A percentile compares a stretch with the other conserved stretches of the same genome.
Conservation (phyloP, 2,113 vertebrate species). For the Cyphomyrus discorhynchus region DNA sequence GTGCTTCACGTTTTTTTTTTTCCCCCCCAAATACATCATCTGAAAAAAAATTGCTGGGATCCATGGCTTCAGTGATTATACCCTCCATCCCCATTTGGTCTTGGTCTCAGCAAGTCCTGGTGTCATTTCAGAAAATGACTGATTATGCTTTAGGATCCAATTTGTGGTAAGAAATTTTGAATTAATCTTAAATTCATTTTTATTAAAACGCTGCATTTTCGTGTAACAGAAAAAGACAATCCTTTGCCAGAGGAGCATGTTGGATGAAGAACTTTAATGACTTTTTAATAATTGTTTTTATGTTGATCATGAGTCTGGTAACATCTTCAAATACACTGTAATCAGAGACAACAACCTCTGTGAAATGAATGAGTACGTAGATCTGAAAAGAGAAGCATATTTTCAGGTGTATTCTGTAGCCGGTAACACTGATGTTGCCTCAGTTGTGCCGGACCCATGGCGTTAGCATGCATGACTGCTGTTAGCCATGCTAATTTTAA, state of each 20-base stretch:
- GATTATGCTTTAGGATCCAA: background rate
- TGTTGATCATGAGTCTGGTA: background rate
- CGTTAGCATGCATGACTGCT: background rate
- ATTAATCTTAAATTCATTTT: background rate
- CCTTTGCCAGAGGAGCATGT: background rate
- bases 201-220: background rate
- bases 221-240: background rate
- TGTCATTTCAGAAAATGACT: background rate
- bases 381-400: background rate
- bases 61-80: background rate
- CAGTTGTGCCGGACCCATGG: background rate
- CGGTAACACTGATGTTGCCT: background rate
- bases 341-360: background rate
- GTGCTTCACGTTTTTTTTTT: background rate
- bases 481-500: background rate
- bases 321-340: background rate
- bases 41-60: background rate
- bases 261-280: background rate
- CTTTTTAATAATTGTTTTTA: background rate
- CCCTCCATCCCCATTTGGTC: background rate
- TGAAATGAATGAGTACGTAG: background rate
- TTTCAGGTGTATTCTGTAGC: background rate
- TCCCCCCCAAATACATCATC: background rate
- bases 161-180: background rate
- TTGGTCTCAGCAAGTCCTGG: background rate